Percentiles rank a stretch among this genome's conserved stretches.
Conservation (phyloP, 2,888 invertebrate species). For the Penaeus monodon region DNA sequence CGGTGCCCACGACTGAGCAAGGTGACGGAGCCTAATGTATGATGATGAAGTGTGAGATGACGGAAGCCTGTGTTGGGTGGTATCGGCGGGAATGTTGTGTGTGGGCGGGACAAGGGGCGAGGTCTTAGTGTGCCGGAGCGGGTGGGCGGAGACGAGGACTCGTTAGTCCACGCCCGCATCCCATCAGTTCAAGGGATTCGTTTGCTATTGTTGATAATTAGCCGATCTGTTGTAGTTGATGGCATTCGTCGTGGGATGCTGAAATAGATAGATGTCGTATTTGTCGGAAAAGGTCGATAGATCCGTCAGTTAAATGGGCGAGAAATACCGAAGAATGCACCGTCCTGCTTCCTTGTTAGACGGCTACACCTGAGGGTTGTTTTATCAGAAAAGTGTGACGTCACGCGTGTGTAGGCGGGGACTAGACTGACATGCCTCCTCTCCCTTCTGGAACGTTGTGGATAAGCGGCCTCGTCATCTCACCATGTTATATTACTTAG, state of each 20-base stretch:
- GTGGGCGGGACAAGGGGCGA: conserved; percentile 11
- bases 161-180: neutral
- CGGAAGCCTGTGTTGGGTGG: neutral
- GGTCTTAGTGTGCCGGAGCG: conserved; percentile 10
- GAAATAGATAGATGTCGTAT: no score
- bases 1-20: no score
- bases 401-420: conserved; percentile 40
- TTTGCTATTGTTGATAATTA: neutral
- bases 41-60: neutral
- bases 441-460: neutral
- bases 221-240: neutral
- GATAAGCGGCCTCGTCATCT: neutral
- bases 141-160: conserved; percentile 1
- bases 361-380: conserved; percentile 25
- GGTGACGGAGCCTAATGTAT: no score
- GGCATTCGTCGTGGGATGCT: neutral
- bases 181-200: neutral
- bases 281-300: no score
- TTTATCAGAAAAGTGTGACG: conserved; percentile 40
- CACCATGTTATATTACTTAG: neutral
- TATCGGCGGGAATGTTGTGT: conserved; percentile 1
- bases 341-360: no score
- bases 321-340: no score
- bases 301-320: no score
- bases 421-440: conserved; percentile 12